These are phyloP conservation scores for Tonatia bakeri DNA, from an alignment of 2,113 vertebrate species.

Conservation along the genomic window DNA sequence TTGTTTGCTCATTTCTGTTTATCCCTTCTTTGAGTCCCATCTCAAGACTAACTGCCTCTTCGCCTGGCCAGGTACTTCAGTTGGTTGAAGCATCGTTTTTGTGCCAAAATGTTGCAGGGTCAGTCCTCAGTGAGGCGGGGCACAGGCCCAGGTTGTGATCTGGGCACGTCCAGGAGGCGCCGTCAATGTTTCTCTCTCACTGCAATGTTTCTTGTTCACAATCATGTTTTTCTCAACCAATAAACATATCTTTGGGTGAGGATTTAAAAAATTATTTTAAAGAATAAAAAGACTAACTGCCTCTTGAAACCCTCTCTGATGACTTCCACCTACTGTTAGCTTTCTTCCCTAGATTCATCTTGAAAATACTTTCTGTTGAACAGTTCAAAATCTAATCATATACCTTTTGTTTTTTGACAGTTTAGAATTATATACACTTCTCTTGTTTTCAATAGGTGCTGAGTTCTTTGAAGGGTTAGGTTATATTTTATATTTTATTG, in stretches of 20 bases:
- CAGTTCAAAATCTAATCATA: not conserved
- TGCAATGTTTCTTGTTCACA: too few relatives aligned
- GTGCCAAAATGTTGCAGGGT: too few relatives aligned
- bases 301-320: not conserved
- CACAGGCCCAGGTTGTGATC: too few relatives aligned
- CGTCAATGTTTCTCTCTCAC: too few relatives aligned
- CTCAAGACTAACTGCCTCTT: not conserved
- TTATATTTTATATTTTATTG: not conserved
- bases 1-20: not conserved
- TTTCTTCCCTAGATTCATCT: not conserved
- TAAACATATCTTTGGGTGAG: too few relatives aligned
- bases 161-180: too few relatives aligned
- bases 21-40: not conserved
- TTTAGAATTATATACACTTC: not conserved
- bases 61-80: too few relatives aligned
- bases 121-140: too few relatives aligned
- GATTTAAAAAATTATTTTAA: too few relatives aligned
- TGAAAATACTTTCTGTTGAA: slow-evolving; percentile 5
- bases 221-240: too few relatives aligned
- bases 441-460: not conserved
- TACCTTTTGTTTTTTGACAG: not conserved
- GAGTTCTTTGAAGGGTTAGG: not conserved
- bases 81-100: too few relatives aligned
- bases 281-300: not conserved
- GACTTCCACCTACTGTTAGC: not conserved